A percentile compares a stretch with the other conserved stretches of the same genome.
Evolutionary conservation across 2,113 vertebrate species (phyloP).

Genomic region (Odobenus rosmarus): DNA sequence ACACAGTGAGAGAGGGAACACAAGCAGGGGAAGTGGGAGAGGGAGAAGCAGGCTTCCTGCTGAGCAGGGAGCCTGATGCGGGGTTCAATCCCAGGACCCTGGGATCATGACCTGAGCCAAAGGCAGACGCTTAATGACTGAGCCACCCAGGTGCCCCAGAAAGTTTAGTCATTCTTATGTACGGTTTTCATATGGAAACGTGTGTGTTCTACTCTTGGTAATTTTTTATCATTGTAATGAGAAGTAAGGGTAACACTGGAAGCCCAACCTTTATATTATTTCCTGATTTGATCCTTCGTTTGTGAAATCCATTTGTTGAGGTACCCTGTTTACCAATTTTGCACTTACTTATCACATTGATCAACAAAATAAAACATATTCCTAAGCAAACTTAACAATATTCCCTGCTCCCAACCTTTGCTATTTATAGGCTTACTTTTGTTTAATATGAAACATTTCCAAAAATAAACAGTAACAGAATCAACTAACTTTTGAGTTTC

Average conservation of each 20-base stretch:
- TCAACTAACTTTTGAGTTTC: background rate
- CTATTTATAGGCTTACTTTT: background rate
- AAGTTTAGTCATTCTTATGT: background rate
- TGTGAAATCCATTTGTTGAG: conserved; percentile 42
- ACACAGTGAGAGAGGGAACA: no score
- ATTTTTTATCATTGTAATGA: background rate
- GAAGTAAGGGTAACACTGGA: background rate
- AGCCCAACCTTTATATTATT: background rate
- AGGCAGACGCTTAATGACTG: no score
- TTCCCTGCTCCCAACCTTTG: background rate
- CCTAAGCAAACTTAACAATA: background rate
- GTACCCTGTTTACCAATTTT: background rate
- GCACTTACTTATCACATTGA: background rate
- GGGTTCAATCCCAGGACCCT: no score
- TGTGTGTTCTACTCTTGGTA: background rate
- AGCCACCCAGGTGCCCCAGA: no score
- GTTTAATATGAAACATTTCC: background rate
- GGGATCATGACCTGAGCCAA: no score
- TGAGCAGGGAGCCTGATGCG: no score
- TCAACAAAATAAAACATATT: background rate
- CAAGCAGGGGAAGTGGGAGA: no score
- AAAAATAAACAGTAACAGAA: background rate
- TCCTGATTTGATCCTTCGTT: background rate
- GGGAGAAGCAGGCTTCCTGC: no score
- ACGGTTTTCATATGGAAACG: background rate